Percentiles rank a stretch among this genome's conserved stretches.
These are phyloP conservation scores for Equus przewalskii DNA, from an alignment of 2,113 vertebrate genomes.

Conservation along the genomic window DNA sequence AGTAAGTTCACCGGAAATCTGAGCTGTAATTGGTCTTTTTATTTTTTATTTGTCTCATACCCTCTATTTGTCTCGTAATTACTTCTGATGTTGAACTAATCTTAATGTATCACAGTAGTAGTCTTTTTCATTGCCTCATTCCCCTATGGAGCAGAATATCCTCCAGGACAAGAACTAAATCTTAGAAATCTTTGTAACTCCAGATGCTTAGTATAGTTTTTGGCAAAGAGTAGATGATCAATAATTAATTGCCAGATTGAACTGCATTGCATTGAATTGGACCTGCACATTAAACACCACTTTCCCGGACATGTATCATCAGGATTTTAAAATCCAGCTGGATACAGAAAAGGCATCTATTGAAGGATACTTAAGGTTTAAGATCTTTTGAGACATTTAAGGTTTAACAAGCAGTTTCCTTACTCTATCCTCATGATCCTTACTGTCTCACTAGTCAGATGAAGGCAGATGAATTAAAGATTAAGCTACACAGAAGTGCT, in stretches of 20 bases:
- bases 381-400: neutral
- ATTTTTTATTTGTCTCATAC: neutral
- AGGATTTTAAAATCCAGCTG: neutral
- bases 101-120: neutral
- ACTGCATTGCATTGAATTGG: neutral
- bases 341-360: neutral
- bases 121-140: neutral
- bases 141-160: neutral
- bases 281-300: neutral
- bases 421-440: neutral
- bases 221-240: slow-evolving; percentile 28
- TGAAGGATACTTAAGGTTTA: neutral
- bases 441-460: neutral
- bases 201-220: neutral
- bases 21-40: neutral
- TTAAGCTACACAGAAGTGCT: neutral
- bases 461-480: neutral
- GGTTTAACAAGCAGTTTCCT: neutral
- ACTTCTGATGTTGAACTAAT: neutral
- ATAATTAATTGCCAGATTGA: slow-evolving; percentile 21
- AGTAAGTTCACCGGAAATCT: neutral
- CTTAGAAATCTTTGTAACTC: neutral
- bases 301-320: neutral
- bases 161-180: neutral
- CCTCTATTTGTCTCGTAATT: neutral